A percentile compares a stretch with the other conserved stretches of the same genome.
phyloP scores from a whole-genome alignment of 2,797 vertebrate species.

The Xenops minutus region DNA sequence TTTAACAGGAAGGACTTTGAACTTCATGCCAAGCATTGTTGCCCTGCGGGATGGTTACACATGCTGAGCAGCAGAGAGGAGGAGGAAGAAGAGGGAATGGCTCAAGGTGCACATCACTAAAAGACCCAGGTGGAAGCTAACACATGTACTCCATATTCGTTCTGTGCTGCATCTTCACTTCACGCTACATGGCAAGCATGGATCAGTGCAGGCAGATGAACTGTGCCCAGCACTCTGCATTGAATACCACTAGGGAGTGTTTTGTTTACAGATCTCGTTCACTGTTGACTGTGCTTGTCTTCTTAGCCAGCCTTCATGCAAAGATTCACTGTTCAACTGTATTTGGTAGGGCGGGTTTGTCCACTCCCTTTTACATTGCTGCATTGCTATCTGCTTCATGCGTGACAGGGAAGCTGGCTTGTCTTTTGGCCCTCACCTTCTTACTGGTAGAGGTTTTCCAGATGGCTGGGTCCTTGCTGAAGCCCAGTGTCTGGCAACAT shows the following conservation, averaged over 20 bases:
- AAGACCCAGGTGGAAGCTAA: constrained; percentile 1
- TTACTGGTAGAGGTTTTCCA: not conserved
- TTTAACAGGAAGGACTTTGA: constrained; percentile 46
- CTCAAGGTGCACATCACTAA: not conserved
- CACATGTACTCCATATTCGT: not conserved
- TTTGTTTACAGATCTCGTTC: constrained; percentile 65
- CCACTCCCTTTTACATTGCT: not conserved
- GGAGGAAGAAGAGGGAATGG: not conserved
- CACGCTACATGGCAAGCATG: constrained; percentile 22
- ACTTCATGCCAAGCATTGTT: not conserved
- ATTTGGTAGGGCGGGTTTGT: not conserved
- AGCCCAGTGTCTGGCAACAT: not conserved
- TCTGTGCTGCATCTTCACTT: not conserved
- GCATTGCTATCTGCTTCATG: not conserved
- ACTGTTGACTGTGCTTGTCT: constrained; percentile 31
- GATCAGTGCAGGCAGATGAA: constrained; percentile 30
- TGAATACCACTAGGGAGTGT: constrained; percentile 44
- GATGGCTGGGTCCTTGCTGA: not conserved
- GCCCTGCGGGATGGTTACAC: not conserved
- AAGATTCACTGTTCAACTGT: not conserved
- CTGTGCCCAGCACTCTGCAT: not conserved
- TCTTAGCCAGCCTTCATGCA: not conserved
- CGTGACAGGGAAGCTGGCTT: not conserved
- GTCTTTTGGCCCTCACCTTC: not conserved
- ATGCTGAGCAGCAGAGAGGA: not conserved